Conservation (phyloP, 2,888 invertebrate genomes). For the Heliconius erato region DNA sequence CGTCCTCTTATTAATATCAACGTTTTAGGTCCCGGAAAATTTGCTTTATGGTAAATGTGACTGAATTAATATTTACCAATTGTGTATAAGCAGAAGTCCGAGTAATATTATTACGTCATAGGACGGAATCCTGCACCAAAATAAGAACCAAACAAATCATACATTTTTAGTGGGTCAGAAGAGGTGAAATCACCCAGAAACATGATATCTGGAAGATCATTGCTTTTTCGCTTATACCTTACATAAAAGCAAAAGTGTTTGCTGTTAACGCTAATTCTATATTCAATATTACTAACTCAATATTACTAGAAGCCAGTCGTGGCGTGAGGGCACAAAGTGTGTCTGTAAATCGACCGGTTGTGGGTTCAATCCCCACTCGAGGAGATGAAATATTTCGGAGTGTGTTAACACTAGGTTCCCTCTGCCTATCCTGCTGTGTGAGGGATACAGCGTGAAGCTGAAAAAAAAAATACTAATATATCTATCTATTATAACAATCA, state of each 20-base stretch:
- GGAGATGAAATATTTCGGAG: too few relatives aligned
- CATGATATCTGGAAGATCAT: not conserved
- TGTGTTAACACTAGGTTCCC: not conserved
- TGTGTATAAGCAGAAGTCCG: not conserved
- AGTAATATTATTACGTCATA: not conserved
- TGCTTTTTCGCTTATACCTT: too few relatives aligned
- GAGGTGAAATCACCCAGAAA: not conserved
- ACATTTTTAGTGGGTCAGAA: not conserved
- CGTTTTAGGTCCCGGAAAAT: not conserved
- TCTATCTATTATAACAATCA: too few relatives aligned
- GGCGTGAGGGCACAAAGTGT: too few relatives aligned
- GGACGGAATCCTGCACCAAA: not conserved
- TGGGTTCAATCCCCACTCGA: too few relatives aligned
- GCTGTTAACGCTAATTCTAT: too few relatives aligned
- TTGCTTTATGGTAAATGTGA: too few relatives aligned
- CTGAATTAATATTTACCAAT: not conserved
- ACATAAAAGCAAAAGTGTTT: conserved; percentile 43
- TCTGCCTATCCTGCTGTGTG: not conserved
- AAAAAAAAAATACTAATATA: too few relatives aligned
- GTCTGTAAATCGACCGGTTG: too few relatives aligned
- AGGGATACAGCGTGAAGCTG: not conserved
- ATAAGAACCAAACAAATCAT: not conserved
- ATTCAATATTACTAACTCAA: too few relatives aligned
- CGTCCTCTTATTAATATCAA: not conserved
- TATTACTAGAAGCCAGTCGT: too few relatives aligned